These are phyloP conservation scores for Tympanoctomys barrerae DNA, from an alignment of 2,797 vertebrate genomes.

Conservation along the genomic window DNA sequence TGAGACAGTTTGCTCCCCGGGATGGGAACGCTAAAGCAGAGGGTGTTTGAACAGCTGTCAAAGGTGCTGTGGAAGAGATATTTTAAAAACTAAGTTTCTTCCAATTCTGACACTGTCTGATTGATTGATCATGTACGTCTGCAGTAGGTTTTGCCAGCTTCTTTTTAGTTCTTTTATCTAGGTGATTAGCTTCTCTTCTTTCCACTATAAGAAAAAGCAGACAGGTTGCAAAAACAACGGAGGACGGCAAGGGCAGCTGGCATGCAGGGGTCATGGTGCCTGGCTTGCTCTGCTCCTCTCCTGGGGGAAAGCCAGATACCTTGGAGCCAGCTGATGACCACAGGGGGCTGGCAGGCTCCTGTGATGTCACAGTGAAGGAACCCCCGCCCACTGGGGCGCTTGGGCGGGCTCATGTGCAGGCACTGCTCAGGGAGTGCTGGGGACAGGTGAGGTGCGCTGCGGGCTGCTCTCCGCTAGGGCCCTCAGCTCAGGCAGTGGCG, in stretches of 20 bases:
- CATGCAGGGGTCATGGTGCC: not conserved
- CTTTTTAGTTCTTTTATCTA: constrained; percentile 51
- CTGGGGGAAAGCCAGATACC: not conserved
- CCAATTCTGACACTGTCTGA: constrained; percentile 24
- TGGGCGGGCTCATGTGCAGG: not conserved
- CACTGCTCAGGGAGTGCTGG: not conserved
- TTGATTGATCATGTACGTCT: constrained; percentile 34
- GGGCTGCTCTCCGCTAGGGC: not conserved
- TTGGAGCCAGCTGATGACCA: not conserved
- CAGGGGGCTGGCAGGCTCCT: too few species aligned
- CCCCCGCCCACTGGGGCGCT: not conserved
- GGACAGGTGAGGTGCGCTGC: fast-evolving
- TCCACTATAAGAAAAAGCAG: not conserved
- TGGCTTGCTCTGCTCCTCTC: fast-evolving
- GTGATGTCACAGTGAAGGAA: not conserved
- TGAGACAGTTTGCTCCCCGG: constrained; percentile 10
- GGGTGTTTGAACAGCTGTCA: constrained; percentile 62
- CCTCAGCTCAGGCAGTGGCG: fast-evolving
- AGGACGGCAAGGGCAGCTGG: not conserved
- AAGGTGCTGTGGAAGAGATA: not conserved
- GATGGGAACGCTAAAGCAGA: not conserved
- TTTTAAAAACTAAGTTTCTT: constrained; percentile 21
- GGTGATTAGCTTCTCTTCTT: not conserved
- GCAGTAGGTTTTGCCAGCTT: constrained; percentile 9
- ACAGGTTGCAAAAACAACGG: not conserved